Conservation (phyloP, 2,113 vertebrate genomes). For the Monopterus albus region DNA sequence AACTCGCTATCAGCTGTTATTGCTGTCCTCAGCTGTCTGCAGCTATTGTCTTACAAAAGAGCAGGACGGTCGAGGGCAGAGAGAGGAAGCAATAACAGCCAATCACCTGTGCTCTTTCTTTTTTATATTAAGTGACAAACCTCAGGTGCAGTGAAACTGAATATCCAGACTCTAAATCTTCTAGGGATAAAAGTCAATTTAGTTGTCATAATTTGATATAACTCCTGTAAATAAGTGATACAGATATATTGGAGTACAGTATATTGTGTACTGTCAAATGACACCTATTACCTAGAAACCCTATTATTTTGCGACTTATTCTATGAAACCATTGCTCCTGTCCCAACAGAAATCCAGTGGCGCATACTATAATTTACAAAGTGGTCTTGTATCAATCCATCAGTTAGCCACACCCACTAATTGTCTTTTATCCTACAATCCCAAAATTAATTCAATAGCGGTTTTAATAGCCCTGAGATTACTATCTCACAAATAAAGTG, state of each 20-base stretch:
- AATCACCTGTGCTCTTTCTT: background rate
- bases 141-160: background rate
- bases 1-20: conserved; percentile 34
- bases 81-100: conserved; percentile 4
- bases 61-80: background rate
- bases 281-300: background rate
- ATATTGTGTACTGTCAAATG: background rate
- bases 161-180: background rate
- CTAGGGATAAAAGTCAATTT: background rate
- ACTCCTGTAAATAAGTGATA: background rate
- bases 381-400: background rate
- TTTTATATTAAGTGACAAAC: conserved; percentile 7
- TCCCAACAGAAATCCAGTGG: background rate
- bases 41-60: conserved; percentile 11
- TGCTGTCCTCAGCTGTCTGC: conserved; percentile 37
- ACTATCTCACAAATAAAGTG: background rate
- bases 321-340: background rate
- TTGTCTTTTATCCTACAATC: background rate
- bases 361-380: background rate
- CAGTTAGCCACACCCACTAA: background rate
- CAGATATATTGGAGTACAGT: background rate
- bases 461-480: background rate
- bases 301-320: conserved; percentile 2
- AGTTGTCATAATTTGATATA: conserved; percentile 1
- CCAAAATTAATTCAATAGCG: background rate